Base-by-base conservation (phyloP, 2,797 vertebrate genomes). In the Enteromius anoplus region DNA sequence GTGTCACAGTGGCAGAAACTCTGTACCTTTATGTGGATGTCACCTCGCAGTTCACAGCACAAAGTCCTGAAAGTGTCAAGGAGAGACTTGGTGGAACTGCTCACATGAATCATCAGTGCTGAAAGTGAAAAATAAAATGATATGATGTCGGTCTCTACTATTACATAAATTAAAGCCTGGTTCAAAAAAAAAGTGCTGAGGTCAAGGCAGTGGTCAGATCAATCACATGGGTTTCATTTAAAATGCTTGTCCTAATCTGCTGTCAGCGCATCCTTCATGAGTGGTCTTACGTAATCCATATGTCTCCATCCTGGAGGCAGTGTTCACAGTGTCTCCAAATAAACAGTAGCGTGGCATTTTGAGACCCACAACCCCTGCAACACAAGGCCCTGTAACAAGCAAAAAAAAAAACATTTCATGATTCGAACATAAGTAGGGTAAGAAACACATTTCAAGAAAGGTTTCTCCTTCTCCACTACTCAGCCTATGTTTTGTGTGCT, bases 301-400 rank as follows among this genome's bases (percentile, higher is more conserved):
- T 9, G 94, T 95, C 87, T 96, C 95, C 94, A 96, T 96, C 73
- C 95, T 93, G 0, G 95, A 96, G 21, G 95, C 95, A 0, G 95
- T 96, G 89, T 96, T 96, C 81, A 96, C 94, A 0, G 95, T 96
- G 89, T 96, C 95, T 75, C 95, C 95, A 53, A 96, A 96, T 62
- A 96, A 94, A 85, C 95, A 96, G 79, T 96, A 96, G 4, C 94
- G 93, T 3, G 95, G 95, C 95, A 96, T 96, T 89, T 96, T 96
- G 53, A 95, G 91, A 4, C 96, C 95, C 1, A 96, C 95, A 0
- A 96, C 95, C 0, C 95, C 95, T 0, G 95, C 93, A 2, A 95
- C 96, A 81, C 95, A 95, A 0, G 95, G 94, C 2, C 95, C 95
- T 96, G 76, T 4, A 82, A 68, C n/a, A 76, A n/a, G 7, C 49